Conservation (phyloP, 2,888 invertebrate species). For the Rotaria sp. region DNA sequence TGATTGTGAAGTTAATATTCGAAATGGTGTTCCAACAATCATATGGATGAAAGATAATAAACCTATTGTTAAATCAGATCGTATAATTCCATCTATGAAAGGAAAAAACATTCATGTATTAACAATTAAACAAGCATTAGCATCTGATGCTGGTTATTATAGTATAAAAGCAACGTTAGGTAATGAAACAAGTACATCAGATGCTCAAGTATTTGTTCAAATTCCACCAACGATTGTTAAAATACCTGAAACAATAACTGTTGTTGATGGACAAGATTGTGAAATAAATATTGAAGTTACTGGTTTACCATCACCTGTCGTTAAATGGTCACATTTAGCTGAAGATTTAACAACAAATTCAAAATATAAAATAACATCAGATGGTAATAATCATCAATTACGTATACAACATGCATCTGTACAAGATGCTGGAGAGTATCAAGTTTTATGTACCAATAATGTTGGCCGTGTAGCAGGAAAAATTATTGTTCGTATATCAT, state of each 20-base stretch:
- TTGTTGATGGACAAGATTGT: slow-evolving; percentile 27
- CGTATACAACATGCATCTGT: neutral
- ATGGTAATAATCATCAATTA: slow-evolving; percentile 57
- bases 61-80: slow-evolving; percentile 1
- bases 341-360: slow-evolving; percentile 60
- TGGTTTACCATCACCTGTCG: neutral
- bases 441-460: neutral
- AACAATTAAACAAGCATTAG: slow-evolving; percentile 30
- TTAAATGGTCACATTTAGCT: slow-evolving; percentile 15
- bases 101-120: slow-evolving; percentile 31
- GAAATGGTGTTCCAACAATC: neutral
- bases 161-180: slow-evolving; percentile 27
- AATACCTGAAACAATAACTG: neutral
- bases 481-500: neutral
- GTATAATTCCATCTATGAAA: neutral
- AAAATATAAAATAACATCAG: slow-evolving; percentile 74
- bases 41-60: slow-evolving; percentile 26
- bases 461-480: neutral
- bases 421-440: neutral
- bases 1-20: slow-evolving; percentile 18
- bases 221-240: slow-evolving; percentile 8
- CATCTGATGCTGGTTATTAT: slow-evolving; percentile 40
- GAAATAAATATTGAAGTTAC: slow-evolving; percentile 2
- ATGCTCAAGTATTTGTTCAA: neutral
- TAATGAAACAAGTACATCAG: neutral